These are phyloP conservation scores for Alectura lathami DNA, from an alignment of 2,113 vertebrate genomes.

Conservation along the genomic window DNA sequence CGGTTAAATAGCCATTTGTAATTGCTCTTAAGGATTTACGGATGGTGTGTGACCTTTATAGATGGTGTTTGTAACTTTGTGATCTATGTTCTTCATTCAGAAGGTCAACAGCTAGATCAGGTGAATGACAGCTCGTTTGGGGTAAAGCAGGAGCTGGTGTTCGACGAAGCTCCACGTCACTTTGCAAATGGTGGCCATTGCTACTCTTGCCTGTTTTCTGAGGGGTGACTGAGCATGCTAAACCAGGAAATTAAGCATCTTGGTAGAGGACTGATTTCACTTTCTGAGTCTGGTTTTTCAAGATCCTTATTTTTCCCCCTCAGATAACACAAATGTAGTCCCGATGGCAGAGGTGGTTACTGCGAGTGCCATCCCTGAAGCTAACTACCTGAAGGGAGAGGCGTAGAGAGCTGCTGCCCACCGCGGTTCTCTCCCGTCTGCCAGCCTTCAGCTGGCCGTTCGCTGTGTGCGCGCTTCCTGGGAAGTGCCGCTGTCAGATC, in stretches of 20 bases:
- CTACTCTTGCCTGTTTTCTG: background rate
- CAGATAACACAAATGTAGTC: background rate
- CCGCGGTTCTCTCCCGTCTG: too few species aligned
- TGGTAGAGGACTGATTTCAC: background rate
- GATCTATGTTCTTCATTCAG: background rate
- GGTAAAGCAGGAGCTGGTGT: background rate
- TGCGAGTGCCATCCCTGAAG: background rate
- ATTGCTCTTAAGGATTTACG: background rate
- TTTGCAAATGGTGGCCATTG: background rate
- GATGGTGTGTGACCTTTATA: background rate
- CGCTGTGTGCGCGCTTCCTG: background rate
- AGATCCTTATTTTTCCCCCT: background rate
- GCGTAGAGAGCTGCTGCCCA: too few species aligned
- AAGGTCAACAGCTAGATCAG: background rate
- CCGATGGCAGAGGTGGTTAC: background rate
- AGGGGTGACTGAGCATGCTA: background rate
- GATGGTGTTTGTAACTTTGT: background rate
- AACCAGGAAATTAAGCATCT: background rate
- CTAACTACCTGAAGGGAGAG: background rate
- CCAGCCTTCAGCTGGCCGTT: background rate
- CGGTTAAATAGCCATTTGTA: background rate
- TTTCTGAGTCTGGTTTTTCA: background rate
- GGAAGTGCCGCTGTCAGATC: background rate
- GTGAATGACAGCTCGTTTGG: background rate
- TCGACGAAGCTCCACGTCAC: background rate